Evolutionary conservation across 2,888 invertebrate genomes (phyloP).

Genomic region (Geotrupes spiniger): DNA sequence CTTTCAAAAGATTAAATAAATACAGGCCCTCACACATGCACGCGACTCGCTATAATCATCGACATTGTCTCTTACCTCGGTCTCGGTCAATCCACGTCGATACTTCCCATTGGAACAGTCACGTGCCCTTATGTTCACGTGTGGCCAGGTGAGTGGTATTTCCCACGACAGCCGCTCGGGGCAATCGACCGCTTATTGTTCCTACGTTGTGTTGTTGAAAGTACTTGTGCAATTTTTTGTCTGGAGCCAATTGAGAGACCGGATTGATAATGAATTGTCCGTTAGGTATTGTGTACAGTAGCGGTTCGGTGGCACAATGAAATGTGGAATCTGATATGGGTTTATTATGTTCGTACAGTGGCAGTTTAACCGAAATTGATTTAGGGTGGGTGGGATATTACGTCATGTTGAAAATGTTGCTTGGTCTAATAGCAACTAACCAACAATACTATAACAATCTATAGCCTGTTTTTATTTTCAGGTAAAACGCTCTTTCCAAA

Average conservation of each 20-base stretch:
- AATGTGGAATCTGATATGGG: too few species aligned
- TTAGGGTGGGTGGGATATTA: too few species aligned
- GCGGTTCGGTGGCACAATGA: too few species aligned
- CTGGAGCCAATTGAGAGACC: neutral
- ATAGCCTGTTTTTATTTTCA: too few species aligned
- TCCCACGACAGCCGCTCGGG: conserved; percentile 38
- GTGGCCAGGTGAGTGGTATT: conserved; percentile 31
- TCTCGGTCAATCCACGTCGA: conserved; percentile 46
- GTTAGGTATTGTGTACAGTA: too few species aligned
- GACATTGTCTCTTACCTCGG: conserved; percentile 44
- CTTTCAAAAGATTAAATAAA: conserved; percentile 16
- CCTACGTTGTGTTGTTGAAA: neutral
- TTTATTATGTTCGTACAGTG: too few species aligned
- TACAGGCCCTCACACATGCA: conserved; percentile 18
- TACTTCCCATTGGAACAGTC: conserved; percentile 44
- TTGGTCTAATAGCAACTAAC: too few species aligned
- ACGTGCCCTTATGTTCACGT: conserved; percentile 38
- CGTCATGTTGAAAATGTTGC: too few species aligned
- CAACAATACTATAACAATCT: too few species aligned
- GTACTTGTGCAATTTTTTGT: neutral
- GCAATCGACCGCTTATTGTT: conserved; percentile 39
- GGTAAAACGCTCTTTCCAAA: too few species aligned
- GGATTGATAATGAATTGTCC: neutral
- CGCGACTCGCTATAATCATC: conserved; percentile 44
- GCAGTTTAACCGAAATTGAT: too few species aligned